Base-by-base conservation (phyloP, 2,797 vertebrate genomes). In the Gadopsis marmoratus region DNA sequence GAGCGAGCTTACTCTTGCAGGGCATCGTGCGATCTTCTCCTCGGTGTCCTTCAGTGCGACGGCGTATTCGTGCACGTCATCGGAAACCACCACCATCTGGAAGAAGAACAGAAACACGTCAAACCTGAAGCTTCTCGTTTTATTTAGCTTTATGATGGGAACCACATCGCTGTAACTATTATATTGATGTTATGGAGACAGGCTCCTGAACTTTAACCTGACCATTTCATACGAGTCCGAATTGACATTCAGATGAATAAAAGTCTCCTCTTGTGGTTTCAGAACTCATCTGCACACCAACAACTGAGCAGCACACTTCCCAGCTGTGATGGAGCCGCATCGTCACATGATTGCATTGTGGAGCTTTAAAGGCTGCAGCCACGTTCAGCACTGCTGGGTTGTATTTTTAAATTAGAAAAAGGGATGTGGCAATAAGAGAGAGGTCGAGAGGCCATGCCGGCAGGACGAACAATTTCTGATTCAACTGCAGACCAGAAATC, bases 41-140 rank as follows among this genome's bases (percentile, higher is more conserved):
- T 99, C 98, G 0, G 98, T 99, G 93, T 98, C 97, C 90, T 98
- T 98, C 88, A 99, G 92, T 0, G 98, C 98, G 70, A 97, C 88
- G 0, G 98, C 97, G 0, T 99, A 99, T 68, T 99, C 98, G 8
- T 96, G 97, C 78, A 99, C 97, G 48, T 99, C 98, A 19, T 99
- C 98, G 0, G 98, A 97, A 37, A 99, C 97, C 55, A 98, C 98
- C 82, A 99, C 97, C 98, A 99, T 99, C 98, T 99, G 90, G 23
- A 63, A n/a, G 39, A 19, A 47, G 21, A 61, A 54, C 2, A 5
- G 21, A 37, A 13, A 29, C 35, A 35, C 7, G 7, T 35, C 35
- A 35, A 35, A 35, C 35, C 35, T 35, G 35, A 35, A 35, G 7
- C 35, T 7, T 35, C 1, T 35, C 35, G 7, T 35, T 35, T 35